Evolutionary conservation across 2,113 vertebrate genomes (phyloP).

Genomic region (Sula dactylatra): DNA sequence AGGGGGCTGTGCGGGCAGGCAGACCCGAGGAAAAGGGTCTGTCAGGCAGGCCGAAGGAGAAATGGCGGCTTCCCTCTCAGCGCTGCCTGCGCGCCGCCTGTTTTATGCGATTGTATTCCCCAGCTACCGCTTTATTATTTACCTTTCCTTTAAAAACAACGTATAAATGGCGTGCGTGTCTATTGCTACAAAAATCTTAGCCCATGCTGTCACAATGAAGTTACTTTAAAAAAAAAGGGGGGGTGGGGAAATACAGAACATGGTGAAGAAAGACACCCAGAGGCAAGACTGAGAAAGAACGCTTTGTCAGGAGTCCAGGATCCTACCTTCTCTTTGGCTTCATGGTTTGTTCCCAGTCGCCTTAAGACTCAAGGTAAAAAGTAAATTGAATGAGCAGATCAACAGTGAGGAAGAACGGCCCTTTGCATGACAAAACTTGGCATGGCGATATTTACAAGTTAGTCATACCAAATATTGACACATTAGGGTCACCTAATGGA

Average conservation of each 20-base stretch:
- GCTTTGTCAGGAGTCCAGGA: neutral
- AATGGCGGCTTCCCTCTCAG: accelerated
- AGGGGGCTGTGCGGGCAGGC: accelerated
- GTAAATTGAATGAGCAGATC: neutral
- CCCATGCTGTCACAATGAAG: neutral
- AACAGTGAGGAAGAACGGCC: neutral
- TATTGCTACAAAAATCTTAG: neutral
- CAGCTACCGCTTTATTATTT: accelerated
- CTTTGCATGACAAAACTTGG: neutral
- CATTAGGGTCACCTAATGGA: neutral
- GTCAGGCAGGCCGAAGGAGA: accelerated
- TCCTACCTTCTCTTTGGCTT: neutral
- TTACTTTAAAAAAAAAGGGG: neutral
- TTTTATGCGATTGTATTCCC: accelerated
- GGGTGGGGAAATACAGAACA: neutral
- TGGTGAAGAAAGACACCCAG: neutral
- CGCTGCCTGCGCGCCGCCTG: accelerated
- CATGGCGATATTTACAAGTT: neutral
- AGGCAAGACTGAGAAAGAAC: constrained; percentile 2
- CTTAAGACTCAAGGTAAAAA: neutral
- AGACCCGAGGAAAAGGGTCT: too few relatives aligned
- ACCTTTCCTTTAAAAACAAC: neutral
- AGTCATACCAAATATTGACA: constrained; percentile 43
- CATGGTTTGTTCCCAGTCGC: neutral
- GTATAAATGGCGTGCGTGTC: accelerated